Evolutionary conservation across 2,797 vertebrate genomes (phyloP).

Genomic region (Enteromius trimaculatus): DNA sequence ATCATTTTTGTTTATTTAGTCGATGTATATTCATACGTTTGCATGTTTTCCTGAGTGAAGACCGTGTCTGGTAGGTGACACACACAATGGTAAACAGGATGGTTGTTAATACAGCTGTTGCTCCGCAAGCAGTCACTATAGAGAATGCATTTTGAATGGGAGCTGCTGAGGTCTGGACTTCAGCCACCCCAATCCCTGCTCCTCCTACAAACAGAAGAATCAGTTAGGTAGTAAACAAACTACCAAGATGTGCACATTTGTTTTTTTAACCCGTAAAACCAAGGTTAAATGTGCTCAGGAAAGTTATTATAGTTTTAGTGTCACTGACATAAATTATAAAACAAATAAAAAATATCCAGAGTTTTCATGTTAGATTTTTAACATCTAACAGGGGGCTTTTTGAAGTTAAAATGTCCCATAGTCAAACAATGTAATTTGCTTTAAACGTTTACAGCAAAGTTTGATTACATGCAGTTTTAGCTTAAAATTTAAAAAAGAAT

Average conservation of each 20-base stretch:
- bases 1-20: neutral
- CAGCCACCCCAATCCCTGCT: conserved; percentile 20
- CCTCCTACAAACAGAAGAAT: conserved; percentile 51
- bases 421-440: too few species aligned
- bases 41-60: conserved; percentile 47
- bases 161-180: conserved; percentile 37
- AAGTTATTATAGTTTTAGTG: too few species aligned
- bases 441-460: too few species aligned
- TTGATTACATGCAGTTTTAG: too few species aligned
- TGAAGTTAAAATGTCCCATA: too few species aligned
- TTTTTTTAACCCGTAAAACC: too few species aligned
- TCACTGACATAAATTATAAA: too few species aligned
- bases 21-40: conserved; percentile 21
- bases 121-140: conserved; percentile 46
- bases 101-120: conserved; percentile 47
- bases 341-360: too few species aligned
- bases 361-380: too few species aligned
- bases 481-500: too few species aligned
- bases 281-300: too few species aligned
- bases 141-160: conserved; percentile 27
- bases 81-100: conserved; percentile 51
- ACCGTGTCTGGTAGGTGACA: conserved; percentile 50
- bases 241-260: neutral
- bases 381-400: too few species aligned
- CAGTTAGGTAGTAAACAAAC: conserved; percentile 7